These are phyloP conservation scores for Chloroclystis v-ata DNA, from an alignment of 2,888 invertebrate species.

Conservation along the genomic window DNA sequence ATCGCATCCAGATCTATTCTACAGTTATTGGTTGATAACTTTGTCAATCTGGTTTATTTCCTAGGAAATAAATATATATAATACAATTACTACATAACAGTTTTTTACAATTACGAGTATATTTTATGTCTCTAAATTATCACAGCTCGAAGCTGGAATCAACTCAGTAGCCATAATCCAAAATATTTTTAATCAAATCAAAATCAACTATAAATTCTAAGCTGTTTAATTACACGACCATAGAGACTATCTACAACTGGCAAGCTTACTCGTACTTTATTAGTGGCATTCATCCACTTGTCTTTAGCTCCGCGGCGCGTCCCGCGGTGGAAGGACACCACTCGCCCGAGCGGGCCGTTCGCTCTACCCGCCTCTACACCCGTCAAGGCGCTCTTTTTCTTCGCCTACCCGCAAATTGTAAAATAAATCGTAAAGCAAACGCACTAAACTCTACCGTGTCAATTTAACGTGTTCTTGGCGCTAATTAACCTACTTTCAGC, in stretches of 20 bases:
- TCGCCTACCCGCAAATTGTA: slow-evolving; percentile 70
- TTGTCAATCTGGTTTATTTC: too few species aligned
- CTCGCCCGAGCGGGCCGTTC: slow-evolving; percentile 80
- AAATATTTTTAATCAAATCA: too few species aligned
- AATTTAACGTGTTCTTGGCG: slow-evolving; percentile 23
- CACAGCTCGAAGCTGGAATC: too few species aligned
- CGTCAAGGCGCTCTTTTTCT: slow-evolving; percentile 81
- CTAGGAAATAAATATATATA: too few species aligned
- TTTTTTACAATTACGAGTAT: too few species aligned
- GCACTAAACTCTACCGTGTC: slow-evolving; percentile 19
- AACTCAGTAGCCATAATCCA: too few species aligned
- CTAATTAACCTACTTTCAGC: slow-evolving; percentile 31
- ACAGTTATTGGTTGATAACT: too few species aligned
- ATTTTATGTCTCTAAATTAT: too few species aligned
- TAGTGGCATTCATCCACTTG: slow-evolving; percentile 83
- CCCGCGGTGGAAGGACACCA: slow-evolving; percentile 81
- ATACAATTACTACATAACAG: too few species aligned
- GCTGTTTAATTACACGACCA: slow-evolving; percentile 29
- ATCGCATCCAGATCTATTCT: too few species aligned
- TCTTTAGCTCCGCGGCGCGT: slow-evolving; percentile 72
- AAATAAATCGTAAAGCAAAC: slow-evolving; percentile 31
- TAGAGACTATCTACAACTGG: slow-evolving; percentile 15
- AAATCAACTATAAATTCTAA: background rate
- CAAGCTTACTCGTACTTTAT: slow-evolving; percentile 86
- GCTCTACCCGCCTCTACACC: slow-evolving; percentile 82